Evolutionary conservation across 1,140 invertebrate species (phyloP).

Genomic region (Brachionus plicatilis): DNA sequence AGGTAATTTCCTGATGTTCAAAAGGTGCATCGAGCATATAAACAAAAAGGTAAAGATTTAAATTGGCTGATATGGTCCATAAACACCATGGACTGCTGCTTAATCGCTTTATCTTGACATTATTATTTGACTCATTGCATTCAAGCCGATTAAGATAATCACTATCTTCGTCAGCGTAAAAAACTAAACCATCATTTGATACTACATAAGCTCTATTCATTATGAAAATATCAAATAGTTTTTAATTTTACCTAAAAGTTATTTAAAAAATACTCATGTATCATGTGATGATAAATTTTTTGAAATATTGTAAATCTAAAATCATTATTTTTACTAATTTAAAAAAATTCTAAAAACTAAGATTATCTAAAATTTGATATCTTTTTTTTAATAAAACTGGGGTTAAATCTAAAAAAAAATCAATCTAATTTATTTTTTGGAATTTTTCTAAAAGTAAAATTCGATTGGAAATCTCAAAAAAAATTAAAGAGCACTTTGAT

Average conservation of each 20-base stretch:
- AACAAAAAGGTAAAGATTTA: slow-evolving; percentile 3
- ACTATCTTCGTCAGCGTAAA: slow-evolving; percentile 10
- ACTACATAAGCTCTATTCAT: slow-evolving; percentile 17
- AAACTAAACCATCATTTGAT: slow-evolving; percentile 2
- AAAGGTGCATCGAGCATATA: slow-evolving; percentile 6
- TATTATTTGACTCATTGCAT: not conserved
- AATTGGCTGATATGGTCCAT: slow-evolving; percentile 12
- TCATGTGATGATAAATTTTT: not conserved
- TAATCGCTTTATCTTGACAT: slow-evolving; percentile 3
- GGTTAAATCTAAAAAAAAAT: no score
- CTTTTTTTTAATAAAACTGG: not conserved
- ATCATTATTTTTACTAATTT: not conserved
- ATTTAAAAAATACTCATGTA: not conserved
- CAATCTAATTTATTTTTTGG: no score
- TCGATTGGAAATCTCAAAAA: no score
- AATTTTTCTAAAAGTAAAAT: no score
- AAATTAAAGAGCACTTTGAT: no score
- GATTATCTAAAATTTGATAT: no score
- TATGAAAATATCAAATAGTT: not conserved
- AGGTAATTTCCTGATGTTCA: slow-evolving; percentile 11
- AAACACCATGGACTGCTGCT: slow-evolving; percentile 21
- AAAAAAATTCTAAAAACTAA: no score
- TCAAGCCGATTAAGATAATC: not conserved
- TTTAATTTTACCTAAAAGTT: not conserved
- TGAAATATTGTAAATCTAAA: not conserved